Conservation (phyloP, 2,888 invertebrate genomes). For the Azorinus chamasolen region DNA sequence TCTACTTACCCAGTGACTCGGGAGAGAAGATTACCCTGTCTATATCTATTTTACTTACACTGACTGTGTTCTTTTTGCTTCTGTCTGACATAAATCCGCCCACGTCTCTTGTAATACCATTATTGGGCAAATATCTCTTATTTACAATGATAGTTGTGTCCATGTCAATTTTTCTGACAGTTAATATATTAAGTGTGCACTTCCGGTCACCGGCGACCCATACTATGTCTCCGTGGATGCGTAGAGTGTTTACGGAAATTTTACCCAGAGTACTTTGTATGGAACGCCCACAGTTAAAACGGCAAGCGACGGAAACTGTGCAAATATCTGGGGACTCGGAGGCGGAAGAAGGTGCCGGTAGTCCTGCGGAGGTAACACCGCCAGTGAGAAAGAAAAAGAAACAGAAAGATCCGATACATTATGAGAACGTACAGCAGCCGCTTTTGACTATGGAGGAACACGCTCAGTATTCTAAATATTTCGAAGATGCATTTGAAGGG, state of each 20-base stretch:
- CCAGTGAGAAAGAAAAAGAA: too few species aligned
- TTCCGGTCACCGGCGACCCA: constrained; percentile 99
- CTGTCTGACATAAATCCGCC: constrained; percentile 99
- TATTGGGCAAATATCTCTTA: constrained; percentile 96
- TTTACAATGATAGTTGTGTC: constrained; percentile 99
- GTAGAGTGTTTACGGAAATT: constrained; percentile 97
- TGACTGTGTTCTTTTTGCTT: constrained; percentile 99
- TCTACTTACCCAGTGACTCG: constrained; percentile 98
- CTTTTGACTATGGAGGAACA: constrained; percentile 19
- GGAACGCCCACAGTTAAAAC: constrained; percentile 90
- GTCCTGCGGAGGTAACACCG: not conserved
- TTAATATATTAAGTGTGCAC: constrained; percentile 98
- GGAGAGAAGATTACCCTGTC: constrained; percentile 99
- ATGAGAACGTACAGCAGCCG: too few species aligned
- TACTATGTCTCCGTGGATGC: constrained; percentile 98
- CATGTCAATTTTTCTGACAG: constrained; percentile 97
- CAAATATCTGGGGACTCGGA: not conserved
- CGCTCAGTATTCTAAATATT: constrained; percentile 56
- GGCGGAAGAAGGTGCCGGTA: constrained; percentile 9
- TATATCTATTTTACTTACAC: constrained; percentile 97
- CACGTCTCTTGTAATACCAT: constrained; percentile 97
- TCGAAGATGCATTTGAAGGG: constrained; percentile 49
- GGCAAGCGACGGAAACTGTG: not conserved
- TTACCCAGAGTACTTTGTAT: constrained; percentile 96
- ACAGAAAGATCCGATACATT: too few species aligned